Conservation (phyloP, 2,888 invertebrate species). For the Ectemnius lituratus region DNA sequence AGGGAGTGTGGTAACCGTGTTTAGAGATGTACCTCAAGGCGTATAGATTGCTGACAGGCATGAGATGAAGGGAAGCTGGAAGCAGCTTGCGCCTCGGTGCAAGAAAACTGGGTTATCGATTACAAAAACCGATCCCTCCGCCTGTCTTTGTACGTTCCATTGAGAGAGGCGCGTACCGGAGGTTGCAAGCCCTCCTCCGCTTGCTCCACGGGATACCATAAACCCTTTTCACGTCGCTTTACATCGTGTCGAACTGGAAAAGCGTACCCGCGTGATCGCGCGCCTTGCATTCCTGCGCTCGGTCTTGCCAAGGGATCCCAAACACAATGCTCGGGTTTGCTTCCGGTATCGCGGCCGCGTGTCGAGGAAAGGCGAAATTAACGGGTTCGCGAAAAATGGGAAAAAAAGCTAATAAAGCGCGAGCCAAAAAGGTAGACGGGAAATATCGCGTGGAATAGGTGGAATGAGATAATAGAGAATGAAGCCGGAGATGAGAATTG, state of each 20-base stretch:
- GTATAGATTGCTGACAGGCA: slow-evolving; percentile 6
- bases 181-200: background rate
- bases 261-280: no score
- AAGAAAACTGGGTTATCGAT: slow-evolving; percentile 3
- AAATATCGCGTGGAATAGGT: slow-evolving; percentile 44
- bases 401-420: background rate
- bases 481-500: slow-evolving; percentile 1
- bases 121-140: slow-evolving; percentile 3
- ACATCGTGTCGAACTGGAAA: no score
- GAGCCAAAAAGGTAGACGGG: slow-evolving; percentile 16
- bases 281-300: background rate
- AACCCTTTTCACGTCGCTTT: no score
- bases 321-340: background rate
- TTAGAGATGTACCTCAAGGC: slow-evolving; percentile 10
- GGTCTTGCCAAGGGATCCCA: slow-evolving; percentile 10
- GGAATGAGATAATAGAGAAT: slow-evolving; percentile 19
- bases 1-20: slow-evolving; percentile 3
- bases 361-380: no score
- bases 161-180: no score
- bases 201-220: background rate
- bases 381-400: no score
- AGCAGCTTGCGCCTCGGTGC: background rate
- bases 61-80: no score
- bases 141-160: no score
- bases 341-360: background rate